Conservation (phyloP, 2,888 invertebrate genomes). For the Barypeithes pellucidus region DNA sequence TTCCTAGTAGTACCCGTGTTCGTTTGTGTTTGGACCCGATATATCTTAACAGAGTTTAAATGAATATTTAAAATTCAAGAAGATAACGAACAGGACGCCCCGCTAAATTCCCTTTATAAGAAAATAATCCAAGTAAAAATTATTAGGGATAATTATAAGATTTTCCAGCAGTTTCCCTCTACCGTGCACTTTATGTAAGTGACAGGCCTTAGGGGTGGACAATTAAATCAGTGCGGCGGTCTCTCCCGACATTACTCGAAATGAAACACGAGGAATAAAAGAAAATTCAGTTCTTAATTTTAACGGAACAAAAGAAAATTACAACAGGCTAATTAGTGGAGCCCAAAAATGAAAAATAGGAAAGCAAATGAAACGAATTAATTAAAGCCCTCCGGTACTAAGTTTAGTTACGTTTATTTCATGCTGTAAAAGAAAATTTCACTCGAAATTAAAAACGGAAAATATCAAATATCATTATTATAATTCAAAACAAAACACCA, state of each 20-base stretch:
- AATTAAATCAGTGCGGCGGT: conserved; percentile 34
- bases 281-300: conserved; percentile 33
- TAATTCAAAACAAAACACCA: no score
- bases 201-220: conserved; percentile 16
- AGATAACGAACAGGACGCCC: not conserved
- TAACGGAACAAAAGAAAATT: conserved; percentile 21
- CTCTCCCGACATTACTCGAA: conserved; percentile 17
- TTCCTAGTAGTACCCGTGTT: no score
- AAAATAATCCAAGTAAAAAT: conserved; percentile 11
- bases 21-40: no score
- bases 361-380: conserved; percentile 23
- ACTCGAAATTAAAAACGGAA: no score
- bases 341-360: conserved; percentile 32
- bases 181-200: conserved; percentile 18
- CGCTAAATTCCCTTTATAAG: not conserved
- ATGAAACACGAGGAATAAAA: conserved; percentile 28
- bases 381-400: not conserved
- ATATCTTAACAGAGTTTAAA: not conserved
- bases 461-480: no score
- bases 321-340: conserved; percentile 28
- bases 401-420: not conserved
- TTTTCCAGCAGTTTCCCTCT: not conserved
- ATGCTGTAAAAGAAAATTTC: no score
- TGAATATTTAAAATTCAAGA: not conserved
- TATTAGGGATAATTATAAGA: conserved; percentile 12